Evolutionary conservation across 1,140 invertebrate genomes (phyloP).

Genomic region (Drosophila lini): DNA sequence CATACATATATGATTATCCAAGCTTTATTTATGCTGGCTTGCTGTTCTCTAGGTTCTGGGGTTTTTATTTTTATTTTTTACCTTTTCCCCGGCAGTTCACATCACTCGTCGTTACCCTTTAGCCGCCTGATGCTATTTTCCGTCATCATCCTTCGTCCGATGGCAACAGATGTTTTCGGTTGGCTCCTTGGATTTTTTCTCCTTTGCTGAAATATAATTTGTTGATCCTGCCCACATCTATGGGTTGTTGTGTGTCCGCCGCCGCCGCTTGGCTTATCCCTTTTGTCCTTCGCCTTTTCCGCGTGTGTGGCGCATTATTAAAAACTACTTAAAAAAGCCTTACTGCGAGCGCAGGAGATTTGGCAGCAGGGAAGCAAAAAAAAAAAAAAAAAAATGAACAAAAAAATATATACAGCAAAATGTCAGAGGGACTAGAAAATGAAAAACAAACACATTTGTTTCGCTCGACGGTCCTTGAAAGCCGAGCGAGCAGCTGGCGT

Average conservation of each 20-base stretch:
- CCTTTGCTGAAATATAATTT: slow-evolving; percentile 39
- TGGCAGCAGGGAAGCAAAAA: slow-evolving; percentile 30
- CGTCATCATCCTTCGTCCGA: slow-evolving; percentile 36
- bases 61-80: slow-evolving; percentile 12
- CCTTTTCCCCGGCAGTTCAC: slow-evolving; percentile 8
- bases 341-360: slow-evolving; percentile 40
- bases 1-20: slow-evolving; percentile 58
- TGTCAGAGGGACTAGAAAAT: slow-evolving; percentile 63
- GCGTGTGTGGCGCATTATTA: slow-evolving; percentile 73
- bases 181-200: slow-evolving; percentile 1
- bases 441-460: slow-evolving; percentile 77
- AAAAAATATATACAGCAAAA: slow-evolving; percentile 22
- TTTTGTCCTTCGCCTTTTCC: slow-evolving; percentile 56
- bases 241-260: slow-evolving; percentile 41
- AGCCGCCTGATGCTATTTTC: slow-evolving; percentile 30
- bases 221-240: slow-evolving; percentile 52
- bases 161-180: slow-evolving; percentile 49
- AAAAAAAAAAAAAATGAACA: neutral
- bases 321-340: slow-evolving; percentile 77
- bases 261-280: slow-evolving; percentile 45
- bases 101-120: slow-evolving; percentile 16
- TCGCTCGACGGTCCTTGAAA: slow-evolving; percentile 40
- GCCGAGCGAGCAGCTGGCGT: slow-evolving; percentile 56
- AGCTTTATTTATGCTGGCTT: slow-evolving; percentile 66
- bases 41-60: slow-evolving; percentile 16